Base-by-base conservation (phyloP, 2,113 vertebrate species). In the Naja naja region DNA sequence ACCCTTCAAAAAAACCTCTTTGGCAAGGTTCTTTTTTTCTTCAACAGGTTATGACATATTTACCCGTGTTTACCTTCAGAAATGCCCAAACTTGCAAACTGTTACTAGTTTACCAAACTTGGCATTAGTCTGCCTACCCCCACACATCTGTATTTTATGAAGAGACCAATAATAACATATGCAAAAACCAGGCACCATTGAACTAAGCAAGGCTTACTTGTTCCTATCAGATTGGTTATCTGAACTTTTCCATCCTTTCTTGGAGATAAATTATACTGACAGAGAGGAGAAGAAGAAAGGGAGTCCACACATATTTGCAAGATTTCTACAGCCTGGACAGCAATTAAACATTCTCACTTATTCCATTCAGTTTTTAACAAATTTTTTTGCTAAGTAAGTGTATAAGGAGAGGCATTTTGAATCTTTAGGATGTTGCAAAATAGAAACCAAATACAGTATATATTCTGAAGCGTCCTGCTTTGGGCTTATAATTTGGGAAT, bases 1-100 rank as follows among this genome's bases (percentile, higher is more conserved):
- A 90, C 25, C 90, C n/a, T 81, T 81, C 53, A 86, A 58, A 86
- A 91, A 54, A 91, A n/a, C 30, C 90, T 91, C 52, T 49, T 54
- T 85, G 90, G 90, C 52, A 91, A 91, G 12, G 4, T 89, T 39
- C n/a, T 55, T 54, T 34, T 22, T 52, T 58, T 69, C 47, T 74
- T 81, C 74, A 23, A 90, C 49, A 43, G 90, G 64, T 81, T 16
- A 56, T 43, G 74, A 86, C 53, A 47, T 25, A 86, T 86, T 56
- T 87, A 87, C 27, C 43, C 7, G 10, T 87, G 16, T 60, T 45
- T n/a, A 58, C 5, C 18, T 87, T 85, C 43, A 91, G 54, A 60
- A 86, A 91, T 49, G 54, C 43, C 55, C 55, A 87, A 91, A 87
- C 54, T 34, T 91, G 85, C 91, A n/a, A 60, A 90, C 53, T 54